These are phyloP conservation scores for Caranx melampygus DNA, from an alignment of 2,113 vertebrate genomes.

Conservation along the genomic window DNA sequence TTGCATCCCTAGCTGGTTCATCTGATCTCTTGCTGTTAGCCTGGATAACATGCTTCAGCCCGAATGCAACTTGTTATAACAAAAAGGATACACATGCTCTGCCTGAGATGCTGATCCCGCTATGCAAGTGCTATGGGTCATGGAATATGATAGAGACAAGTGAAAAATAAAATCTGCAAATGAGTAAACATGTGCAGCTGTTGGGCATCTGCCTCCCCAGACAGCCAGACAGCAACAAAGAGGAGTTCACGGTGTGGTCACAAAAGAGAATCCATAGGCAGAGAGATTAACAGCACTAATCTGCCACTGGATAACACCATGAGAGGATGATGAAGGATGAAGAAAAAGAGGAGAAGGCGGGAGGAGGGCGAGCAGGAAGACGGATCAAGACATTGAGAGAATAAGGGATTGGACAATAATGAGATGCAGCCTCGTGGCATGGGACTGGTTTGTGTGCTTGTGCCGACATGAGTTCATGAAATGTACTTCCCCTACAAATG, in stretches of 20 bases:
- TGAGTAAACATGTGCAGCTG: constrained; percentile 17
- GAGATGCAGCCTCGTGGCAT: not conserved
- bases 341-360: constrained; percentile 24
- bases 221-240: constrained; percentile 27
- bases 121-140: not conserved
- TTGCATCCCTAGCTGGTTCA: not conserved
- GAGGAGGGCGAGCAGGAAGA: constrained; percentile 1
- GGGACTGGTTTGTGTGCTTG: constrained; percentile 17
- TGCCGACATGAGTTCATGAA: not conserved
- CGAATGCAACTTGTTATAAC: not conserved
- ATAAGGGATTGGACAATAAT: not conserved
- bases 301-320: constrained; percentile 40
- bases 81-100: not conserved
- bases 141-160: not conserved
- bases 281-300: constrained; percentile 50
- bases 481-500: constrained; percentile 14
- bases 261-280: constrained; percentile 26
- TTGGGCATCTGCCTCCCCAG: constrained; percentile 24
- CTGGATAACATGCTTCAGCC: not conserved
- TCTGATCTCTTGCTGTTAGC: not conserved
- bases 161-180: not conserved
- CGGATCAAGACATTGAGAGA: constrained; percentile 11
- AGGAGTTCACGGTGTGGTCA: constrained; percentile 52
- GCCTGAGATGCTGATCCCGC: not conserved
- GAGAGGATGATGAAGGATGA: constrained; percentile 37